A percentile compares a stretch with the other conserved stretches of the same genome.
Conservation (phyloP, 1,140 invertebrate species). For the Papilio aristodemus region DNA sequence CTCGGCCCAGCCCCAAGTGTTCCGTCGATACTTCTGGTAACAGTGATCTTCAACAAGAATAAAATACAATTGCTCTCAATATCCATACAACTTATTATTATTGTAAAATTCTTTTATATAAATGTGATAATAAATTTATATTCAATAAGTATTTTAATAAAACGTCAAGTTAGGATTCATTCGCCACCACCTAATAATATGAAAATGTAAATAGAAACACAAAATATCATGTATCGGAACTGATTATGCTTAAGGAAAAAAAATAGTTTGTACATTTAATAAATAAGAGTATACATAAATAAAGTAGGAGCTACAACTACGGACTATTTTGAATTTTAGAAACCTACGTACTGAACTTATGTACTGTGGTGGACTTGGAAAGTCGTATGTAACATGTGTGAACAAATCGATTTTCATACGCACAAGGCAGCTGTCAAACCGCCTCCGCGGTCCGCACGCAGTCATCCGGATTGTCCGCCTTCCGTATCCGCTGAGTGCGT, state of each 20-base stretch:
- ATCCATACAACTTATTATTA: background rate
- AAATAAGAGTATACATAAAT: background rate
- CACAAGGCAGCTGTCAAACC: too few relatives aligned
- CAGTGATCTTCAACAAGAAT: background rate
- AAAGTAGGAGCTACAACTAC: background rate
- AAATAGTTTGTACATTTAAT: background rate
- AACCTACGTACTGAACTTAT: too few relatives aligned
- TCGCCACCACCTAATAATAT: background rate
- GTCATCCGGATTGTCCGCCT: too few relatives aligned
- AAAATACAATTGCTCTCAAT: background rate
- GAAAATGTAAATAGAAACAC: background rate
- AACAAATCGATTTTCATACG: too few relatives aligned
- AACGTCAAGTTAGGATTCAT: too few relatives aligned
- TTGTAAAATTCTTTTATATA: slow-evolving; percentile 4
- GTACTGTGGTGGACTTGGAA: too few relatives aligned
- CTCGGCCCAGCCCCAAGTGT: slow-evolving; percentile 56
- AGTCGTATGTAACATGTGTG: too few relatives aligned
- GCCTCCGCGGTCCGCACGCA: too few relatives aligned
- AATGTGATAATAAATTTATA: background rate
- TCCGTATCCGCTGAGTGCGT: too few relatives aligned
- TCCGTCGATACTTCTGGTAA: background rate
- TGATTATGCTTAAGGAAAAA: slow-evolving; percentile 1
- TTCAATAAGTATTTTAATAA: background rate
- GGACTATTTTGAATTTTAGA: too few relatives aligned
- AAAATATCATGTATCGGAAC: background rate